A percentile compares a stretch with the other conserved stretches of the same genome.
These are phyloP conservation scores for Callyntrura guangdongensis DNA, from an alignment of 2,888 invertebrate genomes.

Conservation along the genomic window DNA sequence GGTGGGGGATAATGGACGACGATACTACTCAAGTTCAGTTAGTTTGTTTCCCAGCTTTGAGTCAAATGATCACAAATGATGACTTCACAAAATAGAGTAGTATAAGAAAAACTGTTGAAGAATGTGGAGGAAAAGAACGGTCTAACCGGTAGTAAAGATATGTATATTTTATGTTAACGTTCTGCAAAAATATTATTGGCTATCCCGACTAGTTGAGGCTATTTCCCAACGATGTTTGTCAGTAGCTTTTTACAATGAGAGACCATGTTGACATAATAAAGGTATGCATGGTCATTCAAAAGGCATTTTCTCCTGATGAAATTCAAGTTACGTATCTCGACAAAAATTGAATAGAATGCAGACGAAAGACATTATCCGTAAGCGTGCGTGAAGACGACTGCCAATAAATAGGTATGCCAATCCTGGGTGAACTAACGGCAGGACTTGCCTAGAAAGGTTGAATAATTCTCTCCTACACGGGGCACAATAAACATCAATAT, in stretches of 20 bases:
- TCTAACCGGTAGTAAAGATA: too few species aligned
- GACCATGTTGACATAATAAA: too few species aligned
- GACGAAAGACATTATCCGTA: neutral
- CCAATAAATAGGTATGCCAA: neutral
- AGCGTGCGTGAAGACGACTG: neutral
- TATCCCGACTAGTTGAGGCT: too few species aligned
- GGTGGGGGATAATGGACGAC: neutral
- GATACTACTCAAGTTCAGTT: slow-evolving; percentile 38
- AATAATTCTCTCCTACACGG: slow-evolving; percentile 7
- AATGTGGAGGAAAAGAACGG: too few species aligned
- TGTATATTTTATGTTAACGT: too few species aligned
- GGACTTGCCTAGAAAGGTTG: neutral
- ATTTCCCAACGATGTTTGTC: too few species aligned
- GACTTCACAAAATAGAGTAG: neutral
- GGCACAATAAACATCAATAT: neutral
- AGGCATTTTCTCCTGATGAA: too few species aligned
- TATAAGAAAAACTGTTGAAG: too few species aligned
- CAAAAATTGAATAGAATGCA: neutral
- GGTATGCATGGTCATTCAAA: too few species aligned
- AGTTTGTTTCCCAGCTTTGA: neutral
- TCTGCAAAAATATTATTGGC: too few species aligned
- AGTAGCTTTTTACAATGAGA: too few species aligned
- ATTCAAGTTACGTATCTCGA: too few species aligned
- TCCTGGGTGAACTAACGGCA: slow-evolving; percentile 51
- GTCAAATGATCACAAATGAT: neutral